Conservation (phyloP, 2,888 invertebrate genomes). For the Penaeus monodon region DNA sequence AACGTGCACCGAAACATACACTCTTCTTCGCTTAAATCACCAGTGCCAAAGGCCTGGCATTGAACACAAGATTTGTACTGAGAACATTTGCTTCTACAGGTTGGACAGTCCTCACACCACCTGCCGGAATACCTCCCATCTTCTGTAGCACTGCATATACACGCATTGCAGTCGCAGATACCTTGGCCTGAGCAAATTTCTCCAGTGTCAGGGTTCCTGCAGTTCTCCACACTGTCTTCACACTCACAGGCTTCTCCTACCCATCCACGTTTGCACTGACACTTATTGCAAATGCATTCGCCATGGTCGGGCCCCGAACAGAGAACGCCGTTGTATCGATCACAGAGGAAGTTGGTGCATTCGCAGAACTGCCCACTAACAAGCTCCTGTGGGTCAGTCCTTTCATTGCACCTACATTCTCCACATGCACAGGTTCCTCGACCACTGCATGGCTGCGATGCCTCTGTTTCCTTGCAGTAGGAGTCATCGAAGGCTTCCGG, state of each 20-base stretch:
- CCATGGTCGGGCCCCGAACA: conserved; percentile 76
- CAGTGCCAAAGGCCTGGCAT: conserved; percentile 89
- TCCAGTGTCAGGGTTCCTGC: conserved; percentile 68
- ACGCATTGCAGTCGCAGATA: conserved; percentile 89
- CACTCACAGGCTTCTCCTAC: conserved; percentile 77
- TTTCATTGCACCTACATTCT: conserved; percentile 78
- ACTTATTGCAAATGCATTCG: conserved; percentile 77
- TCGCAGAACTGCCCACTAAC: conserved; percentile 80
- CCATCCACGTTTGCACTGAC: conserved; percentile 76
- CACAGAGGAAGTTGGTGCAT: conserved; percentile 83
- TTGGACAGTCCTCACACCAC: conserved; percentile 94
- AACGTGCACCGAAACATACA: conserved; percentile 80
- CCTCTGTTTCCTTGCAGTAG: no score
- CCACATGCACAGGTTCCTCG: conserved; percentile 87
- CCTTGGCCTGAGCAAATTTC: conserved; percentile 84
- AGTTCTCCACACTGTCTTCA: conserved; percentile 72
- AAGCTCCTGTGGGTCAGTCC: conserved; percentile 72
- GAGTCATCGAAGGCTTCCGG: no score
- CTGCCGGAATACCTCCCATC: conserved; percentile 84
- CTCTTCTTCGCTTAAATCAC: conserved; percentile 73
- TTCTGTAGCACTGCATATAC: conserved; percentile 82
- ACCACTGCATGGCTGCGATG: conserved; percentile 75
- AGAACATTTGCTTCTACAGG: conserved; percentile 90
- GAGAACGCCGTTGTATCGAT: conserved; percentile 72
- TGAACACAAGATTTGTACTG: conserved; percentile 94